phyloP scores from a whole-genome alignment of 2,797 vertebrate species.

The Manis pentadactyla region DNA sequence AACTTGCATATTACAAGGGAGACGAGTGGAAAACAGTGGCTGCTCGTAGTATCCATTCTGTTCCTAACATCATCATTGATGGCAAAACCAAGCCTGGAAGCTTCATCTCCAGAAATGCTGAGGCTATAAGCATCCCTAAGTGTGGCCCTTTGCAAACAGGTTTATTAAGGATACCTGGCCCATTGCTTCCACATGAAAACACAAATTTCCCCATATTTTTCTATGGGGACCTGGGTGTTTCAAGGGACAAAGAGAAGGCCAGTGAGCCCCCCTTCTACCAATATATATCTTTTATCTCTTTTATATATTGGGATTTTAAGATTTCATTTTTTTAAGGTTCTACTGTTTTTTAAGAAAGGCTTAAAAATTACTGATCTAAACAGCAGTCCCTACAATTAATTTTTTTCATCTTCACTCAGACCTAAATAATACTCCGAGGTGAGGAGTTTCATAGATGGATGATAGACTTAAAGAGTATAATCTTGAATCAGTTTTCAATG shows the following conservation, averaged over 20 bases:
- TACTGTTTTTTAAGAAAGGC: background rate
- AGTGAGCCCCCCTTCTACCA: background rate
- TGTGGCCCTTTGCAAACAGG: background rate
- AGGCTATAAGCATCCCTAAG: background rate
- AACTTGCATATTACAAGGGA: background rate
- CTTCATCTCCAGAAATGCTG: background rate
- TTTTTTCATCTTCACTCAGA: slow-evolving; percentile 2
- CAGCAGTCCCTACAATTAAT: background rate
- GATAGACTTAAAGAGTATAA: slow-evolving; percentile 25
- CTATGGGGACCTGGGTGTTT: background rate
- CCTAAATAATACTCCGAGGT: background rate
- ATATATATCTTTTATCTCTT: background rate
- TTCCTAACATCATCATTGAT: background rate
- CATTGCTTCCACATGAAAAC: background rate
- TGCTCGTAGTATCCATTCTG: background rate
- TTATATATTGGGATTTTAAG: background rate
- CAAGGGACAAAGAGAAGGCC: background rate
- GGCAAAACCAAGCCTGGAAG: background rate
- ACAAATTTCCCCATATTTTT: background rate
- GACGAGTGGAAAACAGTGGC: background rate
- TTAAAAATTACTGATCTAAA: slow-evolving; percentile 43
- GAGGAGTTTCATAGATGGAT: background rate
- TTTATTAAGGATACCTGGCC: background rate
- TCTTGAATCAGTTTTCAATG: slow-evolving; percentile 38
- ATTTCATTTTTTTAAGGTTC: background rate